phyloP scores from a whole-genome alignment of 2,797 vertebrate genomes.

The Cygnus olor region DNA sequence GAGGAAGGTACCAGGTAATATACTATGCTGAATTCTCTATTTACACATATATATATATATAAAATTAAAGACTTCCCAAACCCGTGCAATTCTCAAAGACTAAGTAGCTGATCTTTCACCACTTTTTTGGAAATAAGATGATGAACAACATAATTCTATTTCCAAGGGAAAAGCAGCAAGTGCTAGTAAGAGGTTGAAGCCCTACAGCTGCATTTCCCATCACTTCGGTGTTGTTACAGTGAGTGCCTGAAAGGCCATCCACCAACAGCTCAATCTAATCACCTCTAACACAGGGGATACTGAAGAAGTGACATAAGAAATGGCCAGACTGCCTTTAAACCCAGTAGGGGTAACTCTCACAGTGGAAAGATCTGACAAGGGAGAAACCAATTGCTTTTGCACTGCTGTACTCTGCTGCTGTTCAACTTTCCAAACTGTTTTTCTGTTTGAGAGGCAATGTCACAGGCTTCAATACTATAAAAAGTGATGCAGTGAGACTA shows the following conservation, averaged over 20 bases:
- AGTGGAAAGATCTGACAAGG: background rate
- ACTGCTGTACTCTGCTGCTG: background rate
- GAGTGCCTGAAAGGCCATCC: background rate
- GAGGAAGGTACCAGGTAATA: background rate
- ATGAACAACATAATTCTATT: background rate
- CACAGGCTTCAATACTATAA: background rate
- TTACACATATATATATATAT: background rate
- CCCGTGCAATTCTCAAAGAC: background rate
- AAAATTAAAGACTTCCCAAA: background rate
- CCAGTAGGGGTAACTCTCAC: background rate
- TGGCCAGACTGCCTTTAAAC: background rate
- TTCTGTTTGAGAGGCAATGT: background rate
- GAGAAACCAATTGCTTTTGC: background rate
- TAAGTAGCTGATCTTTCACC: background rate
- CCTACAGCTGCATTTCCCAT: background rate
- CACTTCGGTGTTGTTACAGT: background rate
- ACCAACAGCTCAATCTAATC: background rate
- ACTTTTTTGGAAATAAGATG: background rate
- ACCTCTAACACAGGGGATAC: background rate
- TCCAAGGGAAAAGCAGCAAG: conserved; percentile 10
- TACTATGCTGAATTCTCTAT: background rate
- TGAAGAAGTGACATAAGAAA: background rate
- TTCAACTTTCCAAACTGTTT: background rate
- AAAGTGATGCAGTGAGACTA: background rate
- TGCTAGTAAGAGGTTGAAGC: background rate